phyloP scores from a whole-genome alignment of 2,113 vertebrate genomes.

The Sorex fumeus region DNA sequence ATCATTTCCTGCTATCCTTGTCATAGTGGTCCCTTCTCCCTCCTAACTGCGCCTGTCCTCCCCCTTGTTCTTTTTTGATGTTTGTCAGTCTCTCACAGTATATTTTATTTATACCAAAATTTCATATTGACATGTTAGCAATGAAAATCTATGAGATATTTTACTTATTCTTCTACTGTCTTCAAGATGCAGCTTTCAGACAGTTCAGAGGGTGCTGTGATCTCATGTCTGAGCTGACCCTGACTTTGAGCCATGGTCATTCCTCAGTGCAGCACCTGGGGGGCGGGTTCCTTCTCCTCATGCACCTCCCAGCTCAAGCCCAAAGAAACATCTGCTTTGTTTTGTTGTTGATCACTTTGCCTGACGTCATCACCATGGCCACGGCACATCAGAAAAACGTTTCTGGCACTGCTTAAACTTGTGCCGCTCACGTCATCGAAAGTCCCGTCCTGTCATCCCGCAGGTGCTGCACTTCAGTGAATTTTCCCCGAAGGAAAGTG shows the following conservation, averaged over 20 bases:
- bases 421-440: neutral
- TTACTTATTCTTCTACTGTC: too few species aligned
- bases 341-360: neutral
- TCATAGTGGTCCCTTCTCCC: too few species aligned
- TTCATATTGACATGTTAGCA: too few species aligned
- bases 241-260: neutral
- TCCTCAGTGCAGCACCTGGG: neutral
- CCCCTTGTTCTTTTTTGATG: too few species aligned
- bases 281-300: neutral
- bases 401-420: neutral
- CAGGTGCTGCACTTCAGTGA: slow-evolving; percentile 86
- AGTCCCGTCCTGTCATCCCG: neutral
- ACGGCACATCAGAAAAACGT: neutral
- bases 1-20: too few species aligned
- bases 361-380: neutral
- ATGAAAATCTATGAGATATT: too few species aligned
- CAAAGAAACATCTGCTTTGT: neutral
- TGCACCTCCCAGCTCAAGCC: neutral
- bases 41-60: too few species aligned
- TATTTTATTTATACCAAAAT: too few species aligned
- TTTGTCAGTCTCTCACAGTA: neutral
- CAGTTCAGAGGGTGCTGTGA: too few species aligned
- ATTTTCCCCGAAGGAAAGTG: neutral
- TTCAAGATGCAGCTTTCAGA: too few species aligned
- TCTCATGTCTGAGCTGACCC: neutral